Evolutionary conservation across 2,113 vertebrate species (phyloP).

Genomic region (Glaucomys volans): DNA sequence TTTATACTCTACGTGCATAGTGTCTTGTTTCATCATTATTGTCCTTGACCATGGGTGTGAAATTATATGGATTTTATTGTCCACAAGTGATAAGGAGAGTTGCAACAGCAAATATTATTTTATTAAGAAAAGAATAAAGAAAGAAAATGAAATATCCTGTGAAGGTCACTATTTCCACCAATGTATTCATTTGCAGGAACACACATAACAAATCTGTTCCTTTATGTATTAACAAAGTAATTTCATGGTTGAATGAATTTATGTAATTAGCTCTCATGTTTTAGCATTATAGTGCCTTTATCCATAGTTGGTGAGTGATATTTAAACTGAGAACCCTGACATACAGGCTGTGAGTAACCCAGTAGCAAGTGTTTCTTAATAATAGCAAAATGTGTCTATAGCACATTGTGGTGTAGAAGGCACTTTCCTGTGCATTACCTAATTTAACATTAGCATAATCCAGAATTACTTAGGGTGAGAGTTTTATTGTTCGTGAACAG

Average conservation of each 20-base stretch:
- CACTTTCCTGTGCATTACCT: neutral
- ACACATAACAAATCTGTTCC: slow-evolving; percentile 53
- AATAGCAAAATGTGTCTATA: neutral
- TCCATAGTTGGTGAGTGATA: slow-evolving; percentile 48
- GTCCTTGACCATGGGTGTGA: neutral
- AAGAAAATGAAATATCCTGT: slow-evolving; percentile 26
- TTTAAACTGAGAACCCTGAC: slow-evolving; percentile 64
- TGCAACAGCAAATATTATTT: slow-evolving; percentile 60
- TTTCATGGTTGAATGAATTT: slow-evolving; percentile 71
- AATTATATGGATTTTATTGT: slow-evolving; percentile 59
- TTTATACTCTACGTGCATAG: slow-evolving; percentile 1
- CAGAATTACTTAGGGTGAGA: neutral
- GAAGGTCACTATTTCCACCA: slow-evolving; percentile 69
- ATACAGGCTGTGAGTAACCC: neutral
- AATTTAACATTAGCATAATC: slow-evolving; percentile 56
- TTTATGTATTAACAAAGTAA: slow-evolving; percentile 77
- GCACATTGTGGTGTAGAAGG: neutral
- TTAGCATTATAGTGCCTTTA: slow-evolving; percentile 40
- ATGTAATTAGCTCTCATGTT: slow-evolving; percentile 73
- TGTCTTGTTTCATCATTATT: slow-evolving; percentile 42
- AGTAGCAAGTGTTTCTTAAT: slow-evolving; percentile 45
- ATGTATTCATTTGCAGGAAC: slow-evolving; percentile 74
- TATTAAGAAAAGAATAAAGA: slow-evolving; percentile 56
- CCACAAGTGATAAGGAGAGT: slow-evolving; percentile 54
- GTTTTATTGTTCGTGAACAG: neutral